A percentile compares a stretch with the other conserved stretches of the same genome.
Conservation (phyloP, 2,113 vertebrate species). For the Harpagus bidentatus region DNA sequence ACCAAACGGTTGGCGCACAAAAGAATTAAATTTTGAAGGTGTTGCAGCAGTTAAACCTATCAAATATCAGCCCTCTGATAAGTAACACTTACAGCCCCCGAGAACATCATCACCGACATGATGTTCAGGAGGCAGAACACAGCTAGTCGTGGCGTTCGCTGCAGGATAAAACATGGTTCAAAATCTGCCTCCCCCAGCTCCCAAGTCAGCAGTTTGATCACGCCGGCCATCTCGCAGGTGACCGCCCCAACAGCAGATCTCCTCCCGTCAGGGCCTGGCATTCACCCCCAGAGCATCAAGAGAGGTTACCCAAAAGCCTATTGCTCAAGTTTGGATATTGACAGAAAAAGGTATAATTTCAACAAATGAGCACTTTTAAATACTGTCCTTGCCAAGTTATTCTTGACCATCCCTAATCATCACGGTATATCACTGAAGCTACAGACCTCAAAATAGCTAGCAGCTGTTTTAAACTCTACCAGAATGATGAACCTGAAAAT, state of each 20-base stretch:
- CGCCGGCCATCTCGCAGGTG: accelerated
- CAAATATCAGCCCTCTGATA: background rate
- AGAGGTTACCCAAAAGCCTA: background rate
- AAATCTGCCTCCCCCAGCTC: background rate
- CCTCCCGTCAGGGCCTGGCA: background rate
- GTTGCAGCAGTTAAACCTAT: background rate
- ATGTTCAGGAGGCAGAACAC: background rate
- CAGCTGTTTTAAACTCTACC: background rate
- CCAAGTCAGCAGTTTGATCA: background rate
- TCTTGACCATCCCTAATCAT: background rate
- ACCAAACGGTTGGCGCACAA: background rate
- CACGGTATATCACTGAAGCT: background rate
- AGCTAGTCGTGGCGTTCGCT: background rate
- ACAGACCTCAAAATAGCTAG: background rate
- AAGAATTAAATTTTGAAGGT: background rate
- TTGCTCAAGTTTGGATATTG: background rate
- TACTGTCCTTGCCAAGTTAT: background rate
- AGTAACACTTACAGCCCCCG: background rate
- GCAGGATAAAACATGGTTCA: background rate
- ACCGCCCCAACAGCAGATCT: background rate
- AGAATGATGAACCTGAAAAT: background rate
- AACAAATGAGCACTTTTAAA: background rate
- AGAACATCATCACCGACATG: background rate
- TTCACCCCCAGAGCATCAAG: background rate
- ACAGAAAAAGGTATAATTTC: background rate